These are phyloP conservation scores for Copsychus sechellarum DNA, from an alignment of 2,113 vertebrate species.

Conservation along the genomic window DNA sequence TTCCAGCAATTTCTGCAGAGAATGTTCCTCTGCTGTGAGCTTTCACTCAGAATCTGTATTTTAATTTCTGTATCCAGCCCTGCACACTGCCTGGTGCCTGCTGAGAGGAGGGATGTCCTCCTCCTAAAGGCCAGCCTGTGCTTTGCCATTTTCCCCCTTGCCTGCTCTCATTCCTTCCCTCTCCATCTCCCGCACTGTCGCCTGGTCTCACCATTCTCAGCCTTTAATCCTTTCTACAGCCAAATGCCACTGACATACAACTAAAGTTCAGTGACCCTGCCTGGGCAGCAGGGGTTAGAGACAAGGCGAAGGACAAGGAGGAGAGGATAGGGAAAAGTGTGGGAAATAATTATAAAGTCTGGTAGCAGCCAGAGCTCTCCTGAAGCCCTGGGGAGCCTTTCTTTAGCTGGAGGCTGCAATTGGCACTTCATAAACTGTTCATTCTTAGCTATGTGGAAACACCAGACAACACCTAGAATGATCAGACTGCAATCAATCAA, in stretches of 20 bases:
- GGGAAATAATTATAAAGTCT: constrained; percentile 58
- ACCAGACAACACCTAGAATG: constrained; percentile 63
- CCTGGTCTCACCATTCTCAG: background rate
- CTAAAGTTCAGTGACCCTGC: constrained; percentile 39
- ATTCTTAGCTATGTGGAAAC: constrained; percentile 64
- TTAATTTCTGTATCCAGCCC: background rate
- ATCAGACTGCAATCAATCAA: constrained; percentile 74
- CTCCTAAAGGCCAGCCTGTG: background rate
- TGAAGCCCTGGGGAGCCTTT: constrained; percentile 65
- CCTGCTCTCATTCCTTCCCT: background rate
- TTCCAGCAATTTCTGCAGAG: background rate
- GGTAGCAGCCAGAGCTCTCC: constrained; percentile 39
- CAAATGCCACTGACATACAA: constrained; percentile 43
- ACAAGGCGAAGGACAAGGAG: constrained; percentile 16
- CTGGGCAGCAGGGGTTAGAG: background rate
- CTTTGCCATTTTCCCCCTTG: background rate
- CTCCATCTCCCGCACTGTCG: fast-evolving
- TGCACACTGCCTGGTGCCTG: fast-evolving
- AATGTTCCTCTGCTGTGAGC: background rate
- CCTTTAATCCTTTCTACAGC: constrained; percentile 20
- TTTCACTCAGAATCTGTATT: too few relatives aligned
- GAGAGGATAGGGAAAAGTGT: constrained; percentile 21
- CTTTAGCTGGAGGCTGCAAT: constrained; percentile 61
- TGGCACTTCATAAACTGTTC: constrained; percentile 75
- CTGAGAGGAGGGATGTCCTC: background rate